Conservation (phyloP, 2,888 invertebrate species). For the Troides oblongomaculatus region DNA sequence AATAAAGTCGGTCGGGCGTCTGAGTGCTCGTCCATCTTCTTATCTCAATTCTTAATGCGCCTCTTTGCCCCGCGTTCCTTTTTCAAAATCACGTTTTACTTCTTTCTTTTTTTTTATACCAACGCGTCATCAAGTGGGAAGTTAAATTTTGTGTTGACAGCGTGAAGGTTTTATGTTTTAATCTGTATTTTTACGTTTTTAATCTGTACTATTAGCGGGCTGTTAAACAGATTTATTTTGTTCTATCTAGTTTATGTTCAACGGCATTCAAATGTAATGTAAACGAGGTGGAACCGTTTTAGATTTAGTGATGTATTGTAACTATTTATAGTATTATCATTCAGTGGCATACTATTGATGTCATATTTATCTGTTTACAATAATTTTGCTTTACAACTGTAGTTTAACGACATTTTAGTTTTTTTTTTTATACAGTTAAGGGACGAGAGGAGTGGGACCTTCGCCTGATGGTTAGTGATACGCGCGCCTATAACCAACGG, state of each 20-base stretch:
- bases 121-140: conserved; percentile 64
- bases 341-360: conserved; percentile 20
- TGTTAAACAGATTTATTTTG: conserved; percentile 46
- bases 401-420: too few species aligned
- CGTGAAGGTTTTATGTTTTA: conserved; percentile 76
- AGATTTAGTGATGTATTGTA: conserved; percentile 8
- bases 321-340: neutral
- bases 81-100: conserved; percentile 56
- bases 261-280: conserved; percentile 32
- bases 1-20: conserved; percentile 72
- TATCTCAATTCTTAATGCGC: conserved; percentile 80
- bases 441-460: too few species aligned
- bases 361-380: too few species aligned
- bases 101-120: conserved; percentile 41
- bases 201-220: conserved; percentile 59
- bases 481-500: too few species aligned
- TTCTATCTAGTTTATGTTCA: conserved; percentile 59
- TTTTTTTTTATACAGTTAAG: too few species aligned
- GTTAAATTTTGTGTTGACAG: conserved; percentile 77
- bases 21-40: conserved; percentile 80
- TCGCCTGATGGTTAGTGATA: too few species aligned
- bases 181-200: conserved; percentile 68
- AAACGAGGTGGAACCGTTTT: conserved; percentile 10
- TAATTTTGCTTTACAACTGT: too few species aligned
- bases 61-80: conserved; percentile 75